Conservation (phyloP, 2,888 invertebrate species). For the Ormyrus rosae region DNA sequence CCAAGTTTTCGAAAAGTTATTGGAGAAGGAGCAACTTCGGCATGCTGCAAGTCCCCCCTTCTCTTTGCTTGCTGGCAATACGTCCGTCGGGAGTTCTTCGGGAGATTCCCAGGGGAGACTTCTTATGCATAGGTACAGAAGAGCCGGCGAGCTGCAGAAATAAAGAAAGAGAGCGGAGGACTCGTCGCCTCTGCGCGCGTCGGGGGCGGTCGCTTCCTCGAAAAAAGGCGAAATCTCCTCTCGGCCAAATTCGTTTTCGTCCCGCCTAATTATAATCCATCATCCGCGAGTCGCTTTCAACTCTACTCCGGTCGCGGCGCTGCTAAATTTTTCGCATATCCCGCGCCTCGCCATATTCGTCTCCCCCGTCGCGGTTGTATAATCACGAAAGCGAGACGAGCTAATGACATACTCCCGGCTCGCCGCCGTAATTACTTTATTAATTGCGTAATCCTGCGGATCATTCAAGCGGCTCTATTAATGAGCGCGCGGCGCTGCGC, state of each 20-base stretch:
- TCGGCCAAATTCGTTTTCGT: constrained; percentile 22
- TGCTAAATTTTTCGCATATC: neutral
- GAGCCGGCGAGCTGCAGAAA: constrained; percentile 21
- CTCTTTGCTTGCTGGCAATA: constrained; percentile 43
- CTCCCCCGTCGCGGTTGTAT: neutral
- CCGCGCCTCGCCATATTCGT: neutral
- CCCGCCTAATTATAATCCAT: constrained; percentile 37
- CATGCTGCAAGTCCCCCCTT: constrained; percentile 7
- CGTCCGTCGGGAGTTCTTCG: constrained; percentile 56
- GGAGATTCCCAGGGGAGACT: constrained; percentile 50
- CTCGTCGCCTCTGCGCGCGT: neutral
- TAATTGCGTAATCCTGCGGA: constrained; percentile 24
- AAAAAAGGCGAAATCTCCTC: constrained; percentile 10
- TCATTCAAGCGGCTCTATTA: constrained; percentile 9
- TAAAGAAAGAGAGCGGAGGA: constrained; percentile 24
- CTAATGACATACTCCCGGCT: neutral
- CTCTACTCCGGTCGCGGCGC: neutral
- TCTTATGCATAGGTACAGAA: constrained; percentile 48
- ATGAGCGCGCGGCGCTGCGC: constrained; percentile 10
- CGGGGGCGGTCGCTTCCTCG: neutral
- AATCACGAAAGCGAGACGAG: neutral
- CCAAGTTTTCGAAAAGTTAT: constrained; percentile 60
- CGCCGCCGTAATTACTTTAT: constrained; percentile 6
- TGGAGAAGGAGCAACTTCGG: constrained; percentile 55
- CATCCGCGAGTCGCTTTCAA: neutral